Conservation (phyloP, 2,797 vertebrate genomes). For the Mastacembelus armatus region DNA sequence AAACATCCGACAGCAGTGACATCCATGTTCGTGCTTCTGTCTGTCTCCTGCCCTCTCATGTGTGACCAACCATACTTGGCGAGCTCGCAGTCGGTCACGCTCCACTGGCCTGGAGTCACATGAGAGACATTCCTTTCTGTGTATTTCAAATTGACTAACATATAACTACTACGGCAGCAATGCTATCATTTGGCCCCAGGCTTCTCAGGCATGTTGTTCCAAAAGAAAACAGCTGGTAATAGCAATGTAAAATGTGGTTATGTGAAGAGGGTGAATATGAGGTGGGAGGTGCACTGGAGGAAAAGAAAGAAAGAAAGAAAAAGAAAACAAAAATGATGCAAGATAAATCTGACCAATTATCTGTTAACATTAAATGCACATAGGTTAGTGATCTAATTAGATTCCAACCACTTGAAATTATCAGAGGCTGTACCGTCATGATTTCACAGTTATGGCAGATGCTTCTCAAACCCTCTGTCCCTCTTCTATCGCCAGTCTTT, state of each 20-base stretch:
- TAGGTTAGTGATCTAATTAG: slow-evolving; percentile 61
- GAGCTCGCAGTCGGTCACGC: slow-evolving; percentile 62
- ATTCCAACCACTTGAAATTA: slow-evolving; percentile 42
- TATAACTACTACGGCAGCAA: slow-evolving; percentile 59
- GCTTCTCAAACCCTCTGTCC: slow-evolving; percentile 46
- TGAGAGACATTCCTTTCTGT: slow-evolving; percentile 74
- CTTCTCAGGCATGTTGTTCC: slow-evolving; percentile 41
- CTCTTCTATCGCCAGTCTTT: slow-evolving; percentile 42
- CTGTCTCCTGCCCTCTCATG: slow-evolving; percentile 73
- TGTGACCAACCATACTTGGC: slow-evolving; percentile 67
- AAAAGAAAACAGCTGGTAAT: slow-evolving; percentile 58
- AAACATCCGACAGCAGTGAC: slow-evolving; percentile 69
- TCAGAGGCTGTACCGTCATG: slow-evolving; percentile 45
- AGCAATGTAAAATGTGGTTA: slow-evolving; percentile 9
- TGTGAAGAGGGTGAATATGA: slow-evolving; percentile 22
- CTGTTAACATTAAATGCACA: slow-evolving; percentile 59
- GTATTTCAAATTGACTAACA: slow-evolving; percentile 80
- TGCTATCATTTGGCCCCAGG: slow-evolving; percentile 71
- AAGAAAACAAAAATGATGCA: slow-evolving; percentile 3
- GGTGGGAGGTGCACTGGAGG: neutral
- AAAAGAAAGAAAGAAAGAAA: neutral
- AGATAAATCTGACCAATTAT: slow-evolving; percentile 50
- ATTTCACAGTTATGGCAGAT: slow-evolving; percentile 60
- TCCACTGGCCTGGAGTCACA: slow-evolving; percentile 67
- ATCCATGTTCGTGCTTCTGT: slow-evolving; percentile 57